Percentiles rank a stretch among this genome's conserved stretches.
Evolutionary conservation across 2,888 invertebrate species (phyloP).

Genomic region (Ochropleura leucogaster): DNA sequence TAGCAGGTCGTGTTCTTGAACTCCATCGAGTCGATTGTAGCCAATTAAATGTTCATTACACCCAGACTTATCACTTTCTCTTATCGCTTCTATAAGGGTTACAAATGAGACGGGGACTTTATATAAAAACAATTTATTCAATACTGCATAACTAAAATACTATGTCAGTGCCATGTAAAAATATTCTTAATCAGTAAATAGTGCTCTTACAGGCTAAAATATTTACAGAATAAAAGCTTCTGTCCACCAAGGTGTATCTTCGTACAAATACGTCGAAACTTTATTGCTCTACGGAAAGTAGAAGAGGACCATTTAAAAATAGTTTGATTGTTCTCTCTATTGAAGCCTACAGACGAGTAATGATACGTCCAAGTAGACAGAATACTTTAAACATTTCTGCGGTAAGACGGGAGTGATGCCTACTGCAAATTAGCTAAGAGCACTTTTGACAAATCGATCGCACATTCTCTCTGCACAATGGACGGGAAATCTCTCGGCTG

Average conservation of each 20-base stretch:
- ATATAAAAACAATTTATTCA: slow-evolving; percentile 81
- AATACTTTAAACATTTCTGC: slow-evolving; percentile 47
- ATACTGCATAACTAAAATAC: slow-evolving; percentile 77
- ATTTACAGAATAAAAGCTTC: slow-evolving; percentile 61
- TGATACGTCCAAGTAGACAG: slow-evolving; percentile 58
- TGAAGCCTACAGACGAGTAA: slow-evolving; percentile 24
- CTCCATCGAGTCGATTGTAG: slow-evolving; percentile 50
- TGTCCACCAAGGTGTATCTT: slow-evolving; percentile 58
- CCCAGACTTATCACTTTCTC: slow-evolving; percentile 61
- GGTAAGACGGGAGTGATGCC: slow-evolving; percentile 29
- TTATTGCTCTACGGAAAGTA: slow-evolving; percentile 27
- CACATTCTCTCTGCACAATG: slow-evolving; percentile 54
- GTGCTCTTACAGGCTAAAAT: slow-evolving; percentile 70
- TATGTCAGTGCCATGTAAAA: slow-evolving; percentile 81
- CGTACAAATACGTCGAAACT: slow-evolving; percentile 40
- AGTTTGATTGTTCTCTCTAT: slow-evolving; percentile 52
- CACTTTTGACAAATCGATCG: slow-evolving; percentile 64
- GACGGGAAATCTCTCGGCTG: slow-evolving; percentile 52
- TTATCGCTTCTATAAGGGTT: slow-evolving; percentile 56
- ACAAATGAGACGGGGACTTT: slow-evolving; percentile 63
- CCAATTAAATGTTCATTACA: slow-evolving; percentile 64
- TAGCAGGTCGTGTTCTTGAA: slow-evolving; percentile 65
- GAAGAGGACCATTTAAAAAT: slow-evolving; percentile 48
- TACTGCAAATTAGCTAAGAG: slow-evolving; percentile 48
- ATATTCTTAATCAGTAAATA: slow-evolving; percentile 69